Base-by-base conservation (phyloP, 2,797 vertebrate genomes). In the Ispidina picta region DNA sequence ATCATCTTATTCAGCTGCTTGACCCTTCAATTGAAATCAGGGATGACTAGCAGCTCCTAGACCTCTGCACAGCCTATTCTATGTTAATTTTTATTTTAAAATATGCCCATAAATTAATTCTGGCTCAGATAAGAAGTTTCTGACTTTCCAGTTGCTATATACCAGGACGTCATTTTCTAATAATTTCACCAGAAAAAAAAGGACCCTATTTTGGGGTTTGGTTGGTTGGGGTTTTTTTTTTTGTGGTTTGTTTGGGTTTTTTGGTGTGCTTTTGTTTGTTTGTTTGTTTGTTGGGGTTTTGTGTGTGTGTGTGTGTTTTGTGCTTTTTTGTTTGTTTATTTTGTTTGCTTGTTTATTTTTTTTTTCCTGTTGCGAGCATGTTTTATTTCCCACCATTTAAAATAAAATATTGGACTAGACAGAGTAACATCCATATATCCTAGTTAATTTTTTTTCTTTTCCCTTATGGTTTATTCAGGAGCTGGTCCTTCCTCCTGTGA, bases 391-490 rank as follows among this genome's bases (percentile, higher is more conserved):
- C 26, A 66, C 15, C 7, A 55, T 84, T 91, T 88, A 41, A 93
- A 88, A 69, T 9, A 92, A 95, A 87, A 83, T 81, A 81, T 55
- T 65, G 26, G 28, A 18, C 48, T 92, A 83, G 48, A 56, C 29
- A 69, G 51, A 71, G 26, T 62, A 43, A 74, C 31, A 87, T 43
- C 66, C 22, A 41, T 88, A 64, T 17, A 70, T 51, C 8, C 56
- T 39, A 31, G 10, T 69, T 88, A 65, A 72, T 93, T 86, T 69
- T 21, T 75, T 21, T 75, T 83, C n/a, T 81, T 20, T 81, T 86
- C 59, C 29, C 16, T 68, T 86, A 72, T 81, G 63, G 33, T 78
- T 94, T 94, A 88, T 80, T 89, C 66, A 82, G 43, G 41, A 85
- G 20, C 44, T 65, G 23, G 35, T 90, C 54, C 73, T 92, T 54